Base-by-base conservation (phyloP, 2,113 vertebrate species). In the Cynoglossus semilaevis region DNA sequence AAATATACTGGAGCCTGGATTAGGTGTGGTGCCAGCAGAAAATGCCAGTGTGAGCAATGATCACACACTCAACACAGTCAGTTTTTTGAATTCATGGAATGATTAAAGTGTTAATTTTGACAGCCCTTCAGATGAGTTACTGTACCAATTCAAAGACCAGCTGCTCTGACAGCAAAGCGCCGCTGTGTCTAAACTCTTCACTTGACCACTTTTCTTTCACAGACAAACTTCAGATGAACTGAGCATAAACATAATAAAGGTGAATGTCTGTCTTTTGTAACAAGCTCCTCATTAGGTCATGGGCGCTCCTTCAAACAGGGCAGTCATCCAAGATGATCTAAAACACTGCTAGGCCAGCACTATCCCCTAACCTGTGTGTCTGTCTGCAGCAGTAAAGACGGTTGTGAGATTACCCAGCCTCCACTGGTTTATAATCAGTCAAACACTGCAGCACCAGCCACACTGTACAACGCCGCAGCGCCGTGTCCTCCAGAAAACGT, bases 391-490 rank as follows among this genome's bases (percentile, higher is more conserved):
- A 76, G 85, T 80, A 87, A 83, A 87, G 81, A 64, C 78, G 77
- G 58, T 63, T 38, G 52, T 91, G 91, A 92, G 70, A 89, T 73
- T 87, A 84, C 81, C 84, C 90, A 92, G 90, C 68, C 71, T 79
- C 79, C 19, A 50, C 74, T 72, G 82, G 90, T 92, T 90, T 92
- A 91, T 85, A 89, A 90, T 90, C 84, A 86, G 79, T 91, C 90
- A 91, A 85, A 88, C 85, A 81, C 60, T 29, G 22, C 22, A 29
- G 22, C 22, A 29, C 22, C 22, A 29, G 22, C 22, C 22, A 29
- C 22, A 29, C 22, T 29, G 22, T 29, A 29, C 22, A 6, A 29
- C 22, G 6, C 22, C 6, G 22, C 22, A 29, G 22, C 6, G 22
- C 6, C 22, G 22, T 29, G 22, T 29, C 22, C 22, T 29, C 22